phyloP scores from a whole-genome alignment of 2,888 invertebrate genomes.

The Stenolophus ochropezus region DNA sequence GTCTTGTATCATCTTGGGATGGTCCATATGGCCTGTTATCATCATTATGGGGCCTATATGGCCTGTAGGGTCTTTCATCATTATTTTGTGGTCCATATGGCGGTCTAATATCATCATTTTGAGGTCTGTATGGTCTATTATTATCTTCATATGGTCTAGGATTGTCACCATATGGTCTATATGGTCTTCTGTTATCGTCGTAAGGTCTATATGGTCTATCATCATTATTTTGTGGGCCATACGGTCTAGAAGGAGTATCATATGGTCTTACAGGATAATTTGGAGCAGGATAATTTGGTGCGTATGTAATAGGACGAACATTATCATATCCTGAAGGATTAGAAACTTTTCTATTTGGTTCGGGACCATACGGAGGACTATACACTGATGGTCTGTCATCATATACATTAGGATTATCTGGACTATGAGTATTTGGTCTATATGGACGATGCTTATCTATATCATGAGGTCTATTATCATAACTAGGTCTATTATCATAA shows the following conservation, averaged over 20 bases:
- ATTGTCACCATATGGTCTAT: not conserved
- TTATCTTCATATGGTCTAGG: slow-evolving; percentile 7
- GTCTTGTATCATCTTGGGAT: slow-evolving; percentile 2
- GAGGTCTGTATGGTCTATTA: slow-evolving; percentile 9
- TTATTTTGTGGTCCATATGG: too few relatives aligned
- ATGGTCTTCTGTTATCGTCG: slow-evolving; percentile 4
- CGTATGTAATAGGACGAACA: slow-evolving; percentile 7
- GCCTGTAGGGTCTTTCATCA: not conserved
- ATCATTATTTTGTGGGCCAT: not conserved
- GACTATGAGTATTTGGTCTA: not conserved
- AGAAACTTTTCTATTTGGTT: not conserved
- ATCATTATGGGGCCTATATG: not conserved
- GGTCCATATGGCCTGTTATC: not conserved
- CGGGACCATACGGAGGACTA: not conserved
- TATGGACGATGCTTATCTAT: not conserved
- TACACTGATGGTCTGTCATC: not conserved
- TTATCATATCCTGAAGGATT: not conserved
- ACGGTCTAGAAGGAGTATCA: not conserved
- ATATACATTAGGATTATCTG: slow-evolving; percentile 24
- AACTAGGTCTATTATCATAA: not conserved
- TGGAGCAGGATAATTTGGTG: not conserved
- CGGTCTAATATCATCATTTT: not conserved
- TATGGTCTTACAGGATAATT: slow-evolving; percentile 41
- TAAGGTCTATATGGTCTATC: not conserved
- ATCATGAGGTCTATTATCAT: not conserved